Conservation (phyloP, 2,113 vertebrate species). For the Odocoileus virginianus region DNA sequence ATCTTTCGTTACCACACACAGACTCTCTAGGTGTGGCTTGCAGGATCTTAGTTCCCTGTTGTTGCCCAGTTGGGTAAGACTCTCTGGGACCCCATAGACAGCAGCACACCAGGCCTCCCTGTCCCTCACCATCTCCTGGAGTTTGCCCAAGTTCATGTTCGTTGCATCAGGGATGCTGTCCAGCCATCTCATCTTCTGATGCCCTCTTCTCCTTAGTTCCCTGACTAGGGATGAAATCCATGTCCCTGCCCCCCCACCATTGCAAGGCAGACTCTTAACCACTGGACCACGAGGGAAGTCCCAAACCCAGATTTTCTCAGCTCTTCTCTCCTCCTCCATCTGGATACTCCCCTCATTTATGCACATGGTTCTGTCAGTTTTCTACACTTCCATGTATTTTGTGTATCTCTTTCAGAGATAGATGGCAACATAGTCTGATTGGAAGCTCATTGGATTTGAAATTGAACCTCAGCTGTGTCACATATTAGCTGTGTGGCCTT, state of each 20-base stretch:
- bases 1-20: neutral
- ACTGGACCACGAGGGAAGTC: neutral
- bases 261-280: neutral
- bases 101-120: neutral
- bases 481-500: neutral
- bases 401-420: neutral
- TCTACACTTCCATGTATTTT: rapidly evolving
- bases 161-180: neutral
- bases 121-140: neutral
- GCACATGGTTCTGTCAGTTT: neutral
- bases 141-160: neutral
- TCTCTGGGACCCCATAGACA: neutral
- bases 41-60: neutral
- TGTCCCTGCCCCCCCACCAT: neutral
- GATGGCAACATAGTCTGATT: neutral
- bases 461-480: neutral
- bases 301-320: neutral
- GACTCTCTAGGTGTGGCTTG: neutral
- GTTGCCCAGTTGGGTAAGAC: neutral
- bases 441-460: neutral
- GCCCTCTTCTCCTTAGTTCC: neutral
- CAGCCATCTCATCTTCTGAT: neutral
- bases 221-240: neutral
- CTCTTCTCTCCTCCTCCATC: neutral
- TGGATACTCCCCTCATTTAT: rapidly evolving